Evolutionary conservation across 2,888 invertebrate species (phyloP).

Genomic region (Nymphalis c-album): DNA sequence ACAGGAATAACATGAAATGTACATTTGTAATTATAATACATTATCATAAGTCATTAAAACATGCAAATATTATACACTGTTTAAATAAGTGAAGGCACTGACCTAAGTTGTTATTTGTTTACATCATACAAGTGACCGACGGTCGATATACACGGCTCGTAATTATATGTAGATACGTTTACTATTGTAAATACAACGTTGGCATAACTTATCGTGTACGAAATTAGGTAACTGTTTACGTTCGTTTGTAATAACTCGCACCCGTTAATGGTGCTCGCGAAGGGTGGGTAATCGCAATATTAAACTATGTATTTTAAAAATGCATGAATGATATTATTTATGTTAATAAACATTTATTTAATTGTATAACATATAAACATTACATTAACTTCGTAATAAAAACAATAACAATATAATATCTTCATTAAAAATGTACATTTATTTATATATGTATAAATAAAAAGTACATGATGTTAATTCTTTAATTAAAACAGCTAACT

Average conservation of each 20-base stretch:
- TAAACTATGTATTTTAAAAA: neutral
- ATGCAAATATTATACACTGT: conserved; percentile 16
- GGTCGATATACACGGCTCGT: conserved; percentile 24
- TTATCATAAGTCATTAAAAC: conserved; percentile 31
- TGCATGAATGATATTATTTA: too few relatives aligned
- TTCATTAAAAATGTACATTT: neutral
- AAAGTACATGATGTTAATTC: neutral
- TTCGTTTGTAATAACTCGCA: neutral
- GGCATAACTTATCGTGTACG: neutral
- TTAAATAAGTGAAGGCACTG: conserved; percentile 24
- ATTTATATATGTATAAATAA: neutral
- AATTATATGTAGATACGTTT: conserved; percentile 9
- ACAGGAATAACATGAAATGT: neutral
- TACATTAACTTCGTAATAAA: neutral
- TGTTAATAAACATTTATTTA: too few relatives aligned
- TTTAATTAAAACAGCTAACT: neutral
- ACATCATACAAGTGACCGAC: conserved; percentile 30
- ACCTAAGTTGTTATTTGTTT: conserved; percentile 33
- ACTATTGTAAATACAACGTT: too few relatives aligned
- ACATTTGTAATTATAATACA: conserved; percentile 14
- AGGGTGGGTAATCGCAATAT: neutral
- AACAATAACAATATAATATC: neutral
- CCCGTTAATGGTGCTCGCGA: too few relatives aligned
- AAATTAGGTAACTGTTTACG: conserved; percentile 4
- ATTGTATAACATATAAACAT: neutral